Evolutionary conservation across 2,113 vertebrate genomes (phyloP), one percentile per base, ranked within the genome.

Genomic region (Corythornis cristatus): DNA sequence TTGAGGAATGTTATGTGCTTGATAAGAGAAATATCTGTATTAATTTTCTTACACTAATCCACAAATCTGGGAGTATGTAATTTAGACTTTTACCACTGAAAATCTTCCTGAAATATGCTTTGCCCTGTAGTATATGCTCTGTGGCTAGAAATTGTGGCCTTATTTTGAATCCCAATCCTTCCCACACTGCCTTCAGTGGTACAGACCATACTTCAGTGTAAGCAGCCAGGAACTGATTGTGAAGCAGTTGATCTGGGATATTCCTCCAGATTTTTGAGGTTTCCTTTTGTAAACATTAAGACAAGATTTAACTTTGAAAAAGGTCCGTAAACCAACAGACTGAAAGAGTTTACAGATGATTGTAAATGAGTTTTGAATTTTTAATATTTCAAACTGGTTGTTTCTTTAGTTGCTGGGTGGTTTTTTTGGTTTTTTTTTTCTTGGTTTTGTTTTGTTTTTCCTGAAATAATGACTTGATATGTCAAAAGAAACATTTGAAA

Each of bases 261-360:
- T 84, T 78, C 66, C 57, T 84, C 28, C 48, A 74, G 28, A 75
- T 84, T 86, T 93, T 82, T 90, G 57, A 90, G 57, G 68, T 78
- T 92, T 92, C 16, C 61, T 86, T 71, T 83, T 33, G 70, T 72
- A 88, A 86, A 84, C 53, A 80, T 46, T 51, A 56, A 86, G 51
- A 67, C 33, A 48, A 68, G 22, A 13, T 71, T 91, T 88, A 88
- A 40, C 21, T 86, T 73, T 86, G 67, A 73, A 95, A 90, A 53
- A 46, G n/a, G 5, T 46, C 71, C 73, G 42, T 78, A 72, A 83
- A 71, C 12, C 12, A 83, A 21, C 35, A 57, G 53, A 48, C 10
- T 57, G 53, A 72, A 81, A 57, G 60, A 77, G 15, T 75, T 92
- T 71, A 75, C 16, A 72, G 35, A 35, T 64, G 7, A 88, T 33